phyloP scores from a whole-genome alignment of 2,113 vertebrate species.

The Willisornis vidua region DNA sequence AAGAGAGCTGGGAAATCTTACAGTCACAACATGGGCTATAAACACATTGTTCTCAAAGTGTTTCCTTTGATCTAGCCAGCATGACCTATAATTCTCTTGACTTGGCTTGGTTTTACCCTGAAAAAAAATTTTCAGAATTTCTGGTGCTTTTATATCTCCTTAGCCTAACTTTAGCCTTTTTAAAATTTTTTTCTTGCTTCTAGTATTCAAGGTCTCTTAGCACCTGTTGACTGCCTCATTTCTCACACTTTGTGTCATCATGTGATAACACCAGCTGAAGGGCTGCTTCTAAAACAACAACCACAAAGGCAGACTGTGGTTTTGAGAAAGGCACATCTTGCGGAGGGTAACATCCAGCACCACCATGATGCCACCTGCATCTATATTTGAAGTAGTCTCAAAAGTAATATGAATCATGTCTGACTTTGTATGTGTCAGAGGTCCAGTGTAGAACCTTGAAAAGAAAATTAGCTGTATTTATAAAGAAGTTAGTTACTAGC shows the following conservation, averaged over 20 bases:
- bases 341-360: constrained; percentile 30
- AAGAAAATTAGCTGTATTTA: background rate
- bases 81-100: background rate
- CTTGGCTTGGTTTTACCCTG: constrained; percentile 1
- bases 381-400: constrained; percentile 39
- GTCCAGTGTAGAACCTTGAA: background rate
- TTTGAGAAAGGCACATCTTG: constrained; percentile 56
- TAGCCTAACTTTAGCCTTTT: background rate
- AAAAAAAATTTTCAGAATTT: background rate
- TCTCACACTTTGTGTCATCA: constrained; percentile 67
- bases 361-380: constrained; percentile 40
- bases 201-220: constrained; percentile 53
- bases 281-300: constrained; percentile 61
- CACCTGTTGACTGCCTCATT: constrained; percentile 72
- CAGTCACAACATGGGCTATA: background rate
- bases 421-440: background rate
- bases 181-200: constrained; percentile 4
- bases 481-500: background rate
- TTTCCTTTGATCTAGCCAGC: constrained; percentile 4
- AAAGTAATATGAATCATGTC: constrained; percentile 26
- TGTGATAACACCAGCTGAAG: constrained; percentile 66
- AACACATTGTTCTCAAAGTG: background rate
- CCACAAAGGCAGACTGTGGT: constrained; percentile 75
- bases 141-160: background rate
- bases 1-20: background rate